phyloP scores from a whole-genome alignment of 1,140 invertebrate species.

The Plutomurus gul region DNA sequence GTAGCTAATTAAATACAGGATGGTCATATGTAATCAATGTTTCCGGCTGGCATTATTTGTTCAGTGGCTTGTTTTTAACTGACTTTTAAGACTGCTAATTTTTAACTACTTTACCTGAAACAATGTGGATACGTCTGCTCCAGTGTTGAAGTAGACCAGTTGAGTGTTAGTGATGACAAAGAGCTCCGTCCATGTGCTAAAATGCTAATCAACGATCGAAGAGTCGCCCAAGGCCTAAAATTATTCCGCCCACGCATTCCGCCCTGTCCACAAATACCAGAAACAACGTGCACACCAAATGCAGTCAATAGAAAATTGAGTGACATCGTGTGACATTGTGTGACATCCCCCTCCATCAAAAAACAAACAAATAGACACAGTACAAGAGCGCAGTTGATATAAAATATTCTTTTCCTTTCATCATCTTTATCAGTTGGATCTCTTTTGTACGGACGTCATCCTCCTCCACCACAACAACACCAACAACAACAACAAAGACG shows the following conservation, averaged over 20 bases:
- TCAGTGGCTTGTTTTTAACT: conserved; percentile 38
- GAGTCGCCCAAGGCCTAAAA: no score
- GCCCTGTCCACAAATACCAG: no score
- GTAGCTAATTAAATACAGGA: not conserved
- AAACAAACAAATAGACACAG: not conserved
- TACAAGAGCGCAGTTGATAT: not conserved
- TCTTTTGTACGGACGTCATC: not conserved
- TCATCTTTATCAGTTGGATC: not conserved
- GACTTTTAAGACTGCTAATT: conserved; percentile 48
- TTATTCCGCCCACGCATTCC: no score
- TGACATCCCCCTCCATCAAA: not conserved
- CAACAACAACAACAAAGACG: no score
- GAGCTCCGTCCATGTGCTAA: not conserved
- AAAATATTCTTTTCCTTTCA: not conserved
- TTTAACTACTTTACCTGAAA: conserved; percentile 14
- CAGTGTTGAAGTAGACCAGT: not conserved
- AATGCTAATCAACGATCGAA: no score
- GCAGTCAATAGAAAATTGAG: no score
- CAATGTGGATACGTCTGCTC: not conserved
- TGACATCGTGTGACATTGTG: no score
- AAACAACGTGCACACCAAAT: no score
- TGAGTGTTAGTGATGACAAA: not conserved
- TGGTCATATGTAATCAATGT: not conserved
- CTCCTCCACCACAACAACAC: no score
- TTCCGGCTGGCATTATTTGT: conserved; percentile 18